Evolutionary conservation across 2,113 vertebrate genomes (phyloP).

Genomic region (Phoenicopterus ruber): DNA sequence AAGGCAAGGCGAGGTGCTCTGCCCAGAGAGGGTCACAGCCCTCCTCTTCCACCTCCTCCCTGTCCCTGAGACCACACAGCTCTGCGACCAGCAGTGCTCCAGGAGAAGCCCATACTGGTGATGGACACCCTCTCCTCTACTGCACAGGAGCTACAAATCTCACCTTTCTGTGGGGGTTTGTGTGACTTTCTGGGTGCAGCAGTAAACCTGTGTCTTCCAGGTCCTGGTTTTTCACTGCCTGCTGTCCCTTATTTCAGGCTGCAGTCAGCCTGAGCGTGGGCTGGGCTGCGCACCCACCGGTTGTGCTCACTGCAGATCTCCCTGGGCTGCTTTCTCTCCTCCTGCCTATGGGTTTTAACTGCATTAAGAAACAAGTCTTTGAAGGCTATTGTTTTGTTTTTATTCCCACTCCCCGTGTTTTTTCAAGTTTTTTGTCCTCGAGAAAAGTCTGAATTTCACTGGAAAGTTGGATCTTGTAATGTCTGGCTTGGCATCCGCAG

Average conservation of each 20-base stretch:
- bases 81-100: neutral
- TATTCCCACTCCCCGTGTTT: constrained; percentile 51
- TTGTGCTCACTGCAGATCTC: neutral
- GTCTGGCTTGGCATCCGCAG: constrained; percentile 55
- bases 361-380: constrained; percentile 34
- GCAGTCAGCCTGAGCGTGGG: neutral
- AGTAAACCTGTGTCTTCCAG: neutral
- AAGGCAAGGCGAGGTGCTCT: neutral
- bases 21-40: neutral
- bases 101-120: neutral
- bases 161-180: neutral
- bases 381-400: constrained; percentile 45
- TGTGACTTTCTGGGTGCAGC: neutral
- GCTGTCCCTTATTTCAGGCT: neutral
- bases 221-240: neutral
- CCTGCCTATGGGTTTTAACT: neutral
- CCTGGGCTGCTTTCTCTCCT: neutral
- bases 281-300: neutral
- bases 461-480: constrained; percentile 72
- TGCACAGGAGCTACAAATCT: neutral
- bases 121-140: neutral
- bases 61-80: neutral
- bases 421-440: constrained; percentile 66
- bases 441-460: constrained; percentile 70
- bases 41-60: neutral